These are phyloP conservation scores for Aquatica leii DNA, from an alignment of 2,888 invertebrate species.

Conservation along the genomic window DNA sequence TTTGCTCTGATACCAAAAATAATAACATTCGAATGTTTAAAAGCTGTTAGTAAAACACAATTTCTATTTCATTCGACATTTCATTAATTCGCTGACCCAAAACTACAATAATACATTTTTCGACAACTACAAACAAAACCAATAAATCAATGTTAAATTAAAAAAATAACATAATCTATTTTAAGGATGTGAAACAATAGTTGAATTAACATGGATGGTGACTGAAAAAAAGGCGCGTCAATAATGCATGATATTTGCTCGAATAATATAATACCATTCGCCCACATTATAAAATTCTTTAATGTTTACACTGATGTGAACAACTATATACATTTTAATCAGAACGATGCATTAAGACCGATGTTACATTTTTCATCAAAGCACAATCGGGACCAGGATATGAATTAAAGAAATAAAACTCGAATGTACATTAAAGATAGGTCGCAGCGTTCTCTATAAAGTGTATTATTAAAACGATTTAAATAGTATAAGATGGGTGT, in stretches of 20 bases:
- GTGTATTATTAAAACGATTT: conserved; percentile 1
- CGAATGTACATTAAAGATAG: neutral
- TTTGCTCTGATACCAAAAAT: no score
- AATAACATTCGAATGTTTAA: no score
- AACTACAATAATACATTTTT: neutral
- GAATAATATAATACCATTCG: neutral
- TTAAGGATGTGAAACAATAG: neutral
- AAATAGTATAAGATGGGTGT: conserved; percentile 12
- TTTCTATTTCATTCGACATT: no score
- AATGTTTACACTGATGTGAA: no score
- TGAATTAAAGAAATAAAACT: no score
- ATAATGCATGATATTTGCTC: conserved; percentile 1
- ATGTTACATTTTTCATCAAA: no score
- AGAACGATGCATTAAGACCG: no score
- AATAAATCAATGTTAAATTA: neutral
- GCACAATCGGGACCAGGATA: no score
- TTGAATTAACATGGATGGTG: neutral
- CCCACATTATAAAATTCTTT: neutral
- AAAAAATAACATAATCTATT: neutral
- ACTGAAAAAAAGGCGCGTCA: conserved; percentile 9
- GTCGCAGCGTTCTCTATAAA: neutral
- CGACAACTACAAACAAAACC: neutral
- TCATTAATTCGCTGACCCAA: no score
- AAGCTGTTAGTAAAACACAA: no score
- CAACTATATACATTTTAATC: no score